A percentile compares a stretch with the other conserved stretches of the same genome.
These are phyloP conservation scores for Conus canariensis DNA, from an alignment of 2,888 invertebrate genomes.

Conservation along the genomic window DNA sequence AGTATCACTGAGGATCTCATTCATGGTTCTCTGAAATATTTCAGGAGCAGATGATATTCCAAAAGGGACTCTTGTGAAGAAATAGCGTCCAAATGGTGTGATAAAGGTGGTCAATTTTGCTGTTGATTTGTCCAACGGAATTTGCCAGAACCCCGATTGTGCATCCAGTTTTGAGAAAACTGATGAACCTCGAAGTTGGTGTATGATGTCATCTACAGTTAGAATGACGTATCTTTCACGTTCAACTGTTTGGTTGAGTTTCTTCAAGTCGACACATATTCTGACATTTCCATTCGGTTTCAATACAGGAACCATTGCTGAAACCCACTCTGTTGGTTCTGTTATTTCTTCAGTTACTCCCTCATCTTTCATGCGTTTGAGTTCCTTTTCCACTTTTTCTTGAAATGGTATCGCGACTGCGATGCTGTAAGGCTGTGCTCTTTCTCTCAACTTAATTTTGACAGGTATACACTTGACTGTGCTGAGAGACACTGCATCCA, in stretches of 20 bases:
- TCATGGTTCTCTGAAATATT: conserved; percentile 49
- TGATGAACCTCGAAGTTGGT: too few species aligned
- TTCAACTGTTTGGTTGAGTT: not conserved
- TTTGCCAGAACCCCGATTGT: conserved; percentile 54
- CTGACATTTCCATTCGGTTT: not conserved
- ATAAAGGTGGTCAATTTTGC: conserved; percentile 45
- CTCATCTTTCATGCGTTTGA: conserved; percentile 47
- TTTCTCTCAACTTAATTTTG: not conserved
- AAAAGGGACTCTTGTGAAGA: conserved; percentile 44
- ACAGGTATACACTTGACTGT: not conserved
- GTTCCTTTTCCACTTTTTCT: conserved; percentile 43
- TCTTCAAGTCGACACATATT: not conserved
- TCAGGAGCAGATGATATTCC: conserved; percentile 46
- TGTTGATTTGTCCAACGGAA: conserved; percentile 44
- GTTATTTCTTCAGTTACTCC: conserved; percentile 51
- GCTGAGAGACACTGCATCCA: not conserved
- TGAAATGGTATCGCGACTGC: not conserved
- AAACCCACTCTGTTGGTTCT: conserved; percentile 52
- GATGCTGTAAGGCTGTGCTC: conserved; percentile 12
- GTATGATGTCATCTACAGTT: too few species aligned
- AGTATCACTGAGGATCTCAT: conserved; percentile 25
- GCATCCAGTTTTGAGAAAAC: too few species aligned
- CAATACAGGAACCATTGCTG: not conserved
- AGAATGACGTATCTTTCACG: too few species aligned
- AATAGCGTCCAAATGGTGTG: conserved; percentile 42